A percentile compares a stretch with the other conserved stretches of the same genome.
Evolutionary conservation across 2,888 invertebrate species (phyloP).

Genomic region (Agrochola lychnidis): DNA sequence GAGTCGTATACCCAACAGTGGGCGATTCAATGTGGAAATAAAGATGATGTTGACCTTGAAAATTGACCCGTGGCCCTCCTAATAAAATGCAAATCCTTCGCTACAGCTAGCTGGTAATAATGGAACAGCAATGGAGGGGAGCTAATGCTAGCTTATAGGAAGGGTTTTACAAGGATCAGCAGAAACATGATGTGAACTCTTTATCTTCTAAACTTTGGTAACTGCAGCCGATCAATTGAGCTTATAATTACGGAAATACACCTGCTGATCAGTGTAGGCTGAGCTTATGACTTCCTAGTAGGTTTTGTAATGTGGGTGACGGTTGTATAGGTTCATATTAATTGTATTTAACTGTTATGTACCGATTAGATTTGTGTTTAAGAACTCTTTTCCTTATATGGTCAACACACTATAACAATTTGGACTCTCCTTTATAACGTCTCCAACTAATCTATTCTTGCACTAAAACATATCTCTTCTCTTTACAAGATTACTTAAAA

Average conservation of each 20-base stretch:
- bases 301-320: conserved; percentile 56
- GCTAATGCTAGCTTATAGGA: too few relatives aligned
- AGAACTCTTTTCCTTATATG: background rate
- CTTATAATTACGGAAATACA: conserved; percentile 58
- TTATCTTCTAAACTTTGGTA: too few relatives aligned
- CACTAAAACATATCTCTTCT: conserved; percentile 13
- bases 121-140: background rate
- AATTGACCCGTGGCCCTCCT: too few relatives aligned
- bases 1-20: background rate
- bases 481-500: conserved; percentile 28
- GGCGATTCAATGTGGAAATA: background rate
- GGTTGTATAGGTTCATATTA: conserved; percentile 8
- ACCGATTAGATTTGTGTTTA: background rate
- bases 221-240: conserved; percentile 14
- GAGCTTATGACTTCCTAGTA: conserved; percentile 57
- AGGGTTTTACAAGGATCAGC: background rate
- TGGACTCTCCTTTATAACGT: background rate
- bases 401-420: background rate
- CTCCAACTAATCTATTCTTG: background rate
- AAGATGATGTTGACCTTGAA: background rate
- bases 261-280: conserved; percentile 38
- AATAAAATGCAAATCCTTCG: background rate
- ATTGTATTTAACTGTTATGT: conserved; percentile 1
- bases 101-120: background rate
- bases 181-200: background rate